These are phyloP conservation scores for Phaethon lepturus DNA, from an alignment of 2,113 vertebrate species.

Conservation along the genomic window DNA sequence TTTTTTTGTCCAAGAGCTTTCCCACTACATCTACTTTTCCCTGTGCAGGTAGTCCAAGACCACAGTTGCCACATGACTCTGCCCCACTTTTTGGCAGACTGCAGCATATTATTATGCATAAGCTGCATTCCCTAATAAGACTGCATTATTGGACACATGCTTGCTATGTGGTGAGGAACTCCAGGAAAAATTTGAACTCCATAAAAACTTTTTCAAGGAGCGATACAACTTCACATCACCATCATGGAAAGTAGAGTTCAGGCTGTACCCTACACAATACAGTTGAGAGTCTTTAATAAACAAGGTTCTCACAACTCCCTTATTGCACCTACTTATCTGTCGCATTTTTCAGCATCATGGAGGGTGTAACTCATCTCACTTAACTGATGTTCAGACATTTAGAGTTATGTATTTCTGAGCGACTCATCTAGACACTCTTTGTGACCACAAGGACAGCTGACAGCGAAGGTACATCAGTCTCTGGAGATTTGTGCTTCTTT, in stretches of 20 bases:
- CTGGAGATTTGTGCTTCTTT: neutral
- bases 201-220: neutral
- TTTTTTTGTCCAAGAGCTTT: slow-evolving; percentile 21
- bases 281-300: neutral
- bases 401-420: neutral
- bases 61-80: neutral
- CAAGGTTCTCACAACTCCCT: neutral
- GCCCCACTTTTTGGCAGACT: neutral
- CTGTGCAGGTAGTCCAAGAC: neutral
- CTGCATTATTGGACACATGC: neutral
- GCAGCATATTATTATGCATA: neutral
- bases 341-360: neutral
- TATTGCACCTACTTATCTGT: neutral
- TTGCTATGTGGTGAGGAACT: neutral
- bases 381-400: neutral
- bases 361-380: neutral
- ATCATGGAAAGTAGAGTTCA: neutral
- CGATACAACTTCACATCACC: neutral
- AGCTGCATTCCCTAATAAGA: neutral
- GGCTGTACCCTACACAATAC: neutral
- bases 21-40: neutral
- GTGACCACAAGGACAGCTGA: neutral
- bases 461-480: neutral
- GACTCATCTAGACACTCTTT: neutral
- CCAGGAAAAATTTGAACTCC: neutral